Evolutionary conservation across 2,113 vertebrate species (phyloP), one percentile per base, ranked within the genome.

Genomic region (Isichthys henryi): DNA sequence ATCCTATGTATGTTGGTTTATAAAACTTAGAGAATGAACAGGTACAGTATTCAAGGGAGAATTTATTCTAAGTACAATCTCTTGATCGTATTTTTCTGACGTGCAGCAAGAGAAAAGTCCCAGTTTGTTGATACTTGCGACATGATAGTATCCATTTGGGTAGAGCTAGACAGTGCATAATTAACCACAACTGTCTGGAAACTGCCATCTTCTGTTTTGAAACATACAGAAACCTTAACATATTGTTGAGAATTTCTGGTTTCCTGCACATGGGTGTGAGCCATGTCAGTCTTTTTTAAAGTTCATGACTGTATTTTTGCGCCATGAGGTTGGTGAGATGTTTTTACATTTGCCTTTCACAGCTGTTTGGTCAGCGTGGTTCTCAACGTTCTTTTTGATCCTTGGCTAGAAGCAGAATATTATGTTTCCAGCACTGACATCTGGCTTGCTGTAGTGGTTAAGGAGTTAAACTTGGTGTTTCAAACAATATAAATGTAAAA

Each of bases 341-440:
- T 43, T 80, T 80, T 80, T 80, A 80, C 35, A 80, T 80, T 43
- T 43, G 35, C 17, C 35, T 17, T 80, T 80, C 17, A 1, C 13
- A 15, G 31, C 74, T 43, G 13, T 80, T 43, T 80, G 74, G 74
- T 39, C 35, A 7, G 35, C 17, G 74, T 80, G 74, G 74, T 80
- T 80, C 74, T 43, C 74, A 35, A 43, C 5, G 17, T 80, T 80
- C 35, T 80, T 19, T 80, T 39, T 39, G 74, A 43, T 84, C 82
- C 45, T 84, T 48, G 21, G 45, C 43, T 48, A 48, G 82, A 23
- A 84, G 9, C 21, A 84, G 39, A 84, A 48, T 84, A 46, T 45
- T 46, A 48, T 84, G 82, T 84, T 84, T 48, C 82, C 82, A 84
- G 43, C 39, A 84, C 82, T n/a, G 82, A 84, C 82, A 84, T 84